Conservation (phyloP, 2,888 invertebrate species). For the Phymatocera aterrima region DNA sequence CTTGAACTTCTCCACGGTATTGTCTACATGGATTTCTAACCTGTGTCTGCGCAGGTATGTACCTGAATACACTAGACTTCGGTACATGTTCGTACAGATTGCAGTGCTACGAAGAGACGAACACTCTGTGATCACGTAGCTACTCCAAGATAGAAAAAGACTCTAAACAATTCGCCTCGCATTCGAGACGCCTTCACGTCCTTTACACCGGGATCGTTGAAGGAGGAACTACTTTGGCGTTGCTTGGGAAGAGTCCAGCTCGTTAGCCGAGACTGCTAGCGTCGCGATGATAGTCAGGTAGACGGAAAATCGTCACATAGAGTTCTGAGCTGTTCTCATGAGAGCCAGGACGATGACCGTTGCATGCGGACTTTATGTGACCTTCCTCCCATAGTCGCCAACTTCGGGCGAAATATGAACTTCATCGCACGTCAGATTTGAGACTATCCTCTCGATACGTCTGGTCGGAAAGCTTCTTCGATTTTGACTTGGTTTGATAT, state of each 20-base stretch:
- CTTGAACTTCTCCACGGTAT: no score
- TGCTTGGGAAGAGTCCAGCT: conserved; percentile 29
- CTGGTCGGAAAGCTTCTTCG: no score
- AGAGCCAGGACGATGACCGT: not conserved
- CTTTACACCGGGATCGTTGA: not conserved
- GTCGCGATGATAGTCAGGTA: conserved; percentile 46
- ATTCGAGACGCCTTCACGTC: conserved; percentile 48
- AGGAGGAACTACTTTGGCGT: conserved; percentile 11
- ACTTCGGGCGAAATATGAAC: no score
- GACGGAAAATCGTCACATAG: conserved; percentile 21
- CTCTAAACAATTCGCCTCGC: conserved; percentile 51
- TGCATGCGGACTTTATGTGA: no score
- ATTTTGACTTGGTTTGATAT: no score
- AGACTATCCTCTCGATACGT: no score
- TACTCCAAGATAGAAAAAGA: conserved; percentile 17
- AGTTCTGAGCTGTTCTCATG: not conserved
- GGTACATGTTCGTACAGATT: not conserved
- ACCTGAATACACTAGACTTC: not conserved
- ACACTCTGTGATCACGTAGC: conserved; percentile 7
- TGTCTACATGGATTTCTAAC: no score
- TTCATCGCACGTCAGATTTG: no score
- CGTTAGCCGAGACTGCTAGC: not conserved
- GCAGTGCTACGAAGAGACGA: not conserved
- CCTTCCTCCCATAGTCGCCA: not conserved
- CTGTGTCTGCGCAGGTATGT: no score